phyloP scores from a whole-genome alignment of 35 echinoderm and acorn worm genomes.

The Heliocidaris tuberculata region DNA sequence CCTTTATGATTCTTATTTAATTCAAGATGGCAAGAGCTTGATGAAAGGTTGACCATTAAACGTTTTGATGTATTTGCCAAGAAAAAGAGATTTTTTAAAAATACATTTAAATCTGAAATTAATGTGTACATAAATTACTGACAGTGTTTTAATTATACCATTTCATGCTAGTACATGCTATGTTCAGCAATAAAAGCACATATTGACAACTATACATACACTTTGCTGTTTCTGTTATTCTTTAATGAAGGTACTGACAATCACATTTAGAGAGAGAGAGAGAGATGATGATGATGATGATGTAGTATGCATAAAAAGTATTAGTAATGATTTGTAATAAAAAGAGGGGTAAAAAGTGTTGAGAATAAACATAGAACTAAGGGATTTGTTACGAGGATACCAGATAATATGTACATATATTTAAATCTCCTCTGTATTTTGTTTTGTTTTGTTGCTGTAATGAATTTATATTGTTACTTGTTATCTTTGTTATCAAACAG shows the following conservation, averaged over 20 bases:
- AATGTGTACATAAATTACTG: constrained; percentile 18
- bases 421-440: too few species aligned
- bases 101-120: constrained; percentile 24
- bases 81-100: not conserved
- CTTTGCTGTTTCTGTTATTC: not conserved
- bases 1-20: not conserved
- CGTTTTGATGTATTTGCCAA: not conserved
- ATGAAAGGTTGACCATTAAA: not conserved
- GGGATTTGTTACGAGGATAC: too few species aligned
- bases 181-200: constrained; percentile 46
- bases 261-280: not conserved
- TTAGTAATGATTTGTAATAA: too few species aligned
- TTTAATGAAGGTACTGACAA: not conserved
- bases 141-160: constrained; percentile 37
- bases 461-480: too few species aligned
- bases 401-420: too few species aligned
- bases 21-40: not conserved
- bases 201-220: constrained; percentile 1
- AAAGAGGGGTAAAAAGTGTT: too few species aligned
- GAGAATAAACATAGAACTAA: too few species aligned
- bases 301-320: too few species aligned
- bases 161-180: constrained; percentile 39
- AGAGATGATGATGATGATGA: not conserved
- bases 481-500: too few species aligned
- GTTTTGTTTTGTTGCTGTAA: too few species aligned